These are phyloP conservation scores for Platyrinchus mystaceus DNA, from an alignment of 2,797 vertebrate species.

Conservation along the genomic window DNA sequence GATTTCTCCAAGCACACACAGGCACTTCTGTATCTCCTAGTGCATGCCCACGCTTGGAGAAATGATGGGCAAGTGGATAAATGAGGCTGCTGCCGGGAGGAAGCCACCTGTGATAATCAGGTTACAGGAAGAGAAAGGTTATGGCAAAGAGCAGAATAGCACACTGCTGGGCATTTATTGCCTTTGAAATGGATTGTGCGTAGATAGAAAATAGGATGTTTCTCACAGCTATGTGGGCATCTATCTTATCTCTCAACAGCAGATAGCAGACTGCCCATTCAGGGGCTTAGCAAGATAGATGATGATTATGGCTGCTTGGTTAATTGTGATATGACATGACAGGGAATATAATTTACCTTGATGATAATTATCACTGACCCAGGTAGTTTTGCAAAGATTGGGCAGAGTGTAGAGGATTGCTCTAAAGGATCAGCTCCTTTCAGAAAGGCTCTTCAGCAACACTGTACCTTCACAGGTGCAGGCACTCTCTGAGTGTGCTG, in stretches of 20 bases:
- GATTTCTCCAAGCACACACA: not conserved
- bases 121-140: not conserved
- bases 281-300: not conserved
- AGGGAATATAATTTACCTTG: conserved; percentile 43
- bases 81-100: fast-evolving
- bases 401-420: not conserved
- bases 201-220: not conserved
- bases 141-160: not conserved
- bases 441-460: not conserved
- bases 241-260: not conserved
- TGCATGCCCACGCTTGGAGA: not conserved
- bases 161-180: not conserved
- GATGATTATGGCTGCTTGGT: conserved; percentile 14
- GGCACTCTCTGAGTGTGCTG: not conserved
- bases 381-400: conserved; percentile 26
- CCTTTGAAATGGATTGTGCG: not conserved
- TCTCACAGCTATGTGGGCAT: not conserved
- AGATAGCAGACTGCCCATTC: not conserved
- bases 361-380: conserved; percentile 46
- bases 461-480: not conserved
- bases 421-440: not conserved
- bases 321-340: conserved; percentile 51
- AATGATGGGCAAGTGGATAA: not conserved
- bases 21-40: not conserved
- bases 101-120: not conserved